Evolutionary conservation across 1,140 invertebrate species (phyloP).

Genomic region (Aphelinus certus): DNA sequence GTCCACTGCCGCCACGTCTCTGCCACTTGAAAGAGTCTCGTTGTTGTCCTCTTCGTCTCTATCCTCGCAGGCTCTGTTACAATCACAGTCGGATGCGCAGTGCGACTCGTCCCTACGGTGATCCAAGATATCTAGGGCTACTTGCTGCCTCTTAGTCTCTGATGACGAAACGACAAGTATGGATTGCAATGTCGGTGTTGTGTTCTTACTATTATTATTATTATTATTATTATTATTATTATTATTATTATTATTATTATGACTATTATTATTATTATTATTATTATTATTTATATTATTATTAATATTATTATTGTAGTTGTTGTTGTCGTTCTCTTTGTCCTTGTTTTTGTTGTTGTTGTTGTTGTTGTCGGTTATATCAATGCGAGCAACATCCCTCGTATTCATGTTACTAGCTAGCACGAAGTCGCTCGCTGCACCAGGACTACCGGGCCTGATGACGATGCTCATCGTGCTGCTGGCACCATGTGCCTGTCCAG

Average conservation of each 20-base stretch:
- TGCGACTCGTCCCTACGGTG: conserved; percentile 23
- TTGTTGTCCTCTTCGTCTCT: conserved; percentile 21
- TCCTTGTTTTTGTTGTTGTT: conserved; percentile 31
- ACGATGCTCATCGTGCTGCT: conserved; percentile 54
- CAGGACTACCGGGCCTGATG: conserved; percentile 54
- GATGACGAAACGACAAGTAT: background rate
- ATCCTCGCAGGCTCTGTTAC: too few relatives aligned
- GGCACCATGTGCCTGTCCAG: conserved; percentile 38
- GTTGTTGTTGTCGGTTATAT: conserved; percentile 41
- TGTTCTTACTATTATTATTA: too few relatives aligned
- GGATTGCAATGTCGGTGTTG: too few relatives aligned
- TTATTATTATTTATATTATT: conserved; percentile 6
- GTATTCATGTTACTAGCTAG: conserved; percentile 58
- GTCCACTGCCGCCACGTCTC: conserved; percentile 26
- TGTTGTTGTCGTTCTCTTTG: background rate
- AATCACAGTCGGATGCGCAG: too few relatives aligned
- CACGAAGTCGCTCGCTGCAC: conserved; percentile 56
- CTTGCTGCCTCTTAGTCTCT: background rate
- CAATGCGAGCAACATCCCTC: conserved; percentile 48
- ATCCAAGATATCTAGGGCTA: conserved; percentile 18
- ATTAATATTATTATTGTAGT: background rate
- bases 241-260: too few relatives aligned
- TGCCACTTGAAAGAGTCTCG: background rate
- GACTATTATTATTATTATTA: background rate
- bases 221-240: too few relatives aligned